Conservation (phyloP, 2,113 vertebrate genomes). For the Eurypyga helias region DNA sequence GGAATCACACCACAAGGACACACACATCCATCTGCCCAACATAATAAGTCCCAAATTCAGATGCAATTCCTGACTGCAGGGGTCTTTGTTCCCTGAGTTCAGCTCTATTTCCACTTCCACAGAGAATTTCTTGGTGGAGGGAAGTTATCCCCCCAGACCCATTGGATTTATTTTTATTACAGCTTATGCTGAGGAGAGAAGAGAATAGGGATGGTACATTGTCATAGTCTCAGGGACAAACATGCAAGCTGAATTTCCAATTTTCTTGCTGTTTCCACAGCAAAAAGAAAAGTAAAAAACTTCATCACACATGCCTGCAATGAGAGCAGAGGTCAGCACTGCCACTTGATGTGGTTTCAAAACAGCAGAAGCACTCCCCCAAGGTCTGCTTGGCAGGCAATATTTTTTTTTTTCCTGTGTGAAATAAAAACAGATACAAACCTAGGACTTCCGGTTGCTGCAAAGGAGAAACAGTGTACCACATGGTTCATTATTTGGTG, state of each 20-base stretch:
- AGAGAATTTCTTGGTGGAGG: background rate
- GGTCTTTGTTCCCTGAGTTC: background rate
- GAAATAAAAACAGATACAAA: conserved; percentile 8
- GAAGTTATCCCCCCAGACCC: background rate
- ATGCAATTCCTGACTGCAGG: background rate
- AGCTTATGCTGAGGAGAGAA: background rate
- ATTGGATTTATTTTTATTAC: background rate
- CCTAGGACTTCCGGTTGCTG: background rate
- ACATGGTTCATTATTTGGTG: background rate
- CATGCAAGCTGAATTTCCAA: background rate
- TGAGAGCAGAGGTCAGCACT: background rate
- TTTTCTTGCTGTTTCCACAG: background rate
- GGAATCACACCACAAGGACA: background rate
- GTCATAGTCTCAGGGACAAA: background rate
- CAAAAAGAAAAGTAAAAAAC: background rate
- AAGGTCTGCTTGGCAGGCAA: background rate
- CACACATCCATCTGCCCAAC: background rate
- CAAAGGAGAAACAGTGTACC: background rate
- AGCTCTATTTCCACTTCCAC: background rate
- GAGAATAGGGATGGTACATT: background rate
- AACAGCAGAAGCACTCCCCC: background rate
- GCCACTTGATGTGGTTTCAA: background rate
- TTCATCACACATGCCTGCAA: background rate
- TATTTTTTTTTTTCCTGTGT: background rate
- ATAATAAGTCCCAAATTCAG: background rate